phyloP scores from a whole-genome alignment of 2,888 invertebrate genomes.

The Micropterix aruncella region DNA sequence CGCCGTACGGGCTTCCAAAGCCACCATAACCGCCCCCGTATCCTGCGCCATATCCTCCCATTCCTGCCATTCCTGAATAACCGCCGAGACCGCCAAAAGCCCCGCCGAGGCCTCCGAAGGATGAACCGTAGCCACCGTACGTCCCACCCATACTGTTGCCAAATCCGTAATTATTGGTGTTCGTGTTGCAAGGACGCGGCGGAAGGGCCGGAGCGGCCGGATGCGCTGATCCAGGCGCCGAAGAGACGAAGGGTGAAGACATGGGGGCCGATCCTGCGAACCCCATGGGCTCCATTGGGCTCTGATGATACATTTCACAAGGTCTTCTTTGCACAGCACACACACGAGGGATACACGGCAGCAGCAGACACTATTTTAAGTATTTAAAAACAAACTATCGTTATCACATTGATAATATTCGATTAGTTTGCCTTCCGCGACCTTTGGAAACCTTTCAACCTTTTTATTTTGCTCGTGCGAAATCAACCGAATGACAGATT shows the following conservation, averaged over 20 bases:
- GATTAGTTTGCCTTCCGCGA: no score
- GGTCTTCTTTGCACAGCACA: no score
- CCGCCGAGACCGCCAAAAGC: constrained; percentile 22
- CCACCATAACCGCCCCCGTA: constrained; percentile 15
- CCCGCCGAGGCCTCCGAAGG: constrained; percentile 10
- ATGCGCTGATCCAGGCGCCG: constrained; percentile 11
- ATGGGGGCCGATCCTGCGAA: constrained; percentile 12
- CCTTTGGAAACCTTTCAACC: no score
- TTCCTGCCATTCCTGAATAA: constrained; percentile 12
- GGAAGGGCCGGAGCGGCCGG: constrained; percentile 19
- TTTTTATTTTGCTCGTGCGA: no score
- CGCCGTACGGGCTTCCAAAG: constrained; percentile 15
- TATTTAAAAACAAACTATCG: no score
- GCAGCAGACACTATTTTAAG: no score
- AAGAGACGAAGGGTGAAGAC: constrained; percentile 6
- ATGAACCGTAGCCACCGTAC: constrained; percentile 17
- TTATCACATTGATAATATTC: no score
- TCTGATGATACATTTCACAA: no score
- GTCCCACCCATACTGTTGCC: constrained; percentile 9
- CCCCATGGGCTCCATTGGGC: background rate
- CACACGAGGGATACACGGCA: no score
- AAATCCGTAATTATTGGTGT: constrained; percentile 4
- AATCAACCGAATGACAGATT: no score
- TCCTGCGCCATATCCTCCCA: constrained; percentile 8
- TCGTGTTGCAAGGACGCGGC: constrained; percentile 18